A percentile compares a stretch with the other conserved stretches of the same genome.
These are phyloP conservation scores for Trogon melanurus DNA, from an alignment of 2,113 vertebrate species.

Conservation along the genomic window DNA sequence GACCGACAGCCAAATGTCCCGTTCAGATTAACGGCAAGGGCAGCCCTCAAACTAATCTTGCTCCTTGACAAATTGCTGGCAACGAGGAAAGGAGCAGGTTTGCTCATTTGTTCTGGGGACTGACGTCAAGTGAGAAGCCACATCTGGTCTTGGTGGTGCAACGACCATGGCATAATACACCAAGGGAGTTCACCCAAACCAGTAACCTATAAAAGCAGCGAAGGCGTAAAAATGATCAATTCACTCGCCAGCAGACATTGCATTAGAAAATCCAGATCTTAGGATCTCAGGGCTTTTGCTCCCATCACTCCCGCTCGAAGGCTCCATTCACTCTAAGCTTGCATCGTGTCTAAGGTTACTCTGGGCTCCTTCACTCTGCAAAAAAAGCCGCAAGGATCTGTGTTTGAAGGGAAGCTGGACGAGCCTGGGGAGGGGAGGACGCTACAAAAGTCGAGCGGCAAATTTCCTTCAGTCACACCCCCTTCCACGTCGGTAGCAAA, in stretches of 20 bases:
- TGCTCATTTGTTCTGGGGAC: background rate
- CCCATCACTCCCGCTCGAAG: background rate
- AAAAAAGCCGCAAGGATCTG: background rate
- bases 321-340: background rate
- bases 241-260: accelerated
- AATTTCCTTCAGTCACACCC: background rate
- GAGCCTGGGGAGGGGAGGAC: background rate
- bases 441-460: background rate
- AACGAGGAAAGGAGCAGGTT: background rate
- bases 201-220: background rate
- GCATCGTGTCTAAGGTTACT: background rate
- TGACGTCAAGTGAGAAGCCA: background rate
- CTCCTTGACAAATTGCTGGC: background rate
- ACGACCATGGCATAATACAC: background rate
- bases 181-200: background rate
- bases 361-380: background rate
- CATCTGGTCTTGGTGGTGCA: background rate
- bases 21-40: background rate
- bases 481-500: background rate
- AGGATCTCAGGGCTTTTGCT: background rate
- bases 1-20: background rate
- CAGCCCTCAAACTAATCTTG: background rate
- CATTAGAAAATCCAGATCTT: background rate
- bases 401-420: background rate
- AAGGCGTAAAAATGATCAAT: background rate